Evolutionary conservation across 53 echinoderm and acorn worm genomes (phyloP).

Genomic region (Temnopleurus reevesii): DNA sequence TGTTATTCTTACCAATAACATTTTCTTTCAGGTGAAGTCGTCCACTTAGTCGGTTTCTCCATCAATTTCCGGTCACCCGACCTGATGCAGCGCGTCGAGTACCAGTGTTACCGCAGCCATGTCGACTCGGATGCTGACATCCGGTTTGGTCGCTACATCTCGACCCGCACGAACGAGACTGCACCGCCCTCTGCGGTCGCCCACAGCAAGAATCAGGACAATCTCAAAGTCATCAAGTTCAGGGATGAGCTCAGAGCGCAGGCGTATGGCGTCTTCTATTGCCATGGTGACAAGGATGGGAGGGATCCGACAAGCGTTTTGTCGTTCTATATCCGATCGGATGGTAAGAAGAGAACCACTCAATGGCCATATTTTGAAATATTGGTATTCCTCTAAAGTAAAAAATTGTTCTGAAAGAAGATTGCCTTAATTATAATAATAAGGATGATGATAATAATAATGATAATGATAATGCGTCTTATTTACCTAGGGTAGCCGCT

Average conservation of each 20-base stretch:
- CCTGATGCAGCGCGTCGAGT: background rate
- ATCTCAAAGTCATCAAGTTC: background rate
- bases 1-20: no score
- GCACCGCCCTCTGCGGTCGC: background rate
- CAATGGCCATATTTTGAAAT: no score
- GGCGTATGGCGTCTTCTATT: conserved; percentile 36
- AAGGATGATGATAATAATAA: no score
- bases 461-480: no score
- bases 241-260: background rate
- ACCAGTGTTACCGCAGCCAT: conserved; percentile 29
- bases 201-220: conserved; percentile 20
- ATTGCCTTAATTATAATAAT: no score
- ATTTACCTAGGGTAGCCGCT: no score
- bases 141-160: conserved; percentile 43
- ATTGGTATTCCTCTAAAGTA: no score
- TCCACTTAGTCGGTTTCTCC: conserved; percentile 14
- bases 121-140: conserved; percentile 1
- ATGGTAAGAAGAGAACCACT: background rate
- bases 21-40: conserved; percentile 6
- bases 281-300: background rate
- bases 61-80: background rate
- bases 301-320: conserved; percentile 10
- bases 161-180: conserved; percentile 29
- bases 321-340: background rate
- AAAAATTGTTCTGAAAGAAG: no score